Conservation (phyloP, 2,113 vertebrate species). For the Butorides virescens region DNA sequence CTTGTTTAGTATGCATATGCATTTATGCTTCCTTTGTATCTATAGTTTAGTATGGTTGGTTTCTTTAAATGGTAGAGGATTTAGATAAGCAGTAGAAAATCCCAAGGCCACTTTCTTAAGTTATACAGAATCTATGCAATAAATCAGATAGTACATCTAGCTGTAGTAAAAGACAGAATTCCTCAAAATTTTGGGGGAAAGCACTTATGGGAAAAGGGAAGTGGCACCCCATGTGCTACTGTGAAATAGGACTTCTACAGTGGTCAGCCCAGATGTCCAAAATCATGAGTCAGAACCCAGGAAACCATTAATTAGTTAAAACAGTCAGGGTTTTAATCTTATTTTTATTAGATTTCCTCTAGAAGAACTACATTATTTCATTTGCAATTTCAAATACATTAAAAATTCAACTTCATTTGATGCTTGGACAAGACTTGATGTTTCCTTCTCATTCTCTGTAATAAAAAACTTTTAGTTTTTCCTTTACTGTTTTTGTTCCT, state of each 20-base stretch:
- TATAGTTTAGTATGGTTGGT: background rate
- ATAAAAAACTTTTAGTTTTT: background rate
- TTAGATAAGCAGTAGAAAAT: background rate
- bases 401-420: background rate
- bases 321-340: background rate
- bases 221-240: background rate
- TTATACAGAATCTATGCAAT: background rate
- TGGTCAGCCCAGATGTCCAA: background rate
- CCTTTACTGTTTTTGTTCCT: background rate
- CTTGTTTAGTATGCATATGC: background rate
- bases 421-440: background rate
- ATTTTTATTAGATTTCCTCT: background rate
- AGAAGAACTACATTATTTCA: background rate
- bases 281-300: background rate
- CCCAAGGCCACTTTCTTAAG: background rate
- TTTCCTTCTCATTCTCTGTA: background rate
- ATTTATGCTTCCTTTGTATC: background rate
- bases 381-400: background rate
- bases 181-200: background rate
- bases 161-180: background rate
- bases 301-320: background rate
- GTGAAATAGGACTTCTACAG: background rate
- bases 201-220: background rate
- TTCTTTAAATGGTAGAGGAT: background rate
- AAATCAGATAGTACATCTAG: background rate